Evolutionary conservation across 2,113 vertebrate species (phyloP), one percentile per base, ranked within the genome.

Genomic region (Agelaius phoeniceus): DNA sequence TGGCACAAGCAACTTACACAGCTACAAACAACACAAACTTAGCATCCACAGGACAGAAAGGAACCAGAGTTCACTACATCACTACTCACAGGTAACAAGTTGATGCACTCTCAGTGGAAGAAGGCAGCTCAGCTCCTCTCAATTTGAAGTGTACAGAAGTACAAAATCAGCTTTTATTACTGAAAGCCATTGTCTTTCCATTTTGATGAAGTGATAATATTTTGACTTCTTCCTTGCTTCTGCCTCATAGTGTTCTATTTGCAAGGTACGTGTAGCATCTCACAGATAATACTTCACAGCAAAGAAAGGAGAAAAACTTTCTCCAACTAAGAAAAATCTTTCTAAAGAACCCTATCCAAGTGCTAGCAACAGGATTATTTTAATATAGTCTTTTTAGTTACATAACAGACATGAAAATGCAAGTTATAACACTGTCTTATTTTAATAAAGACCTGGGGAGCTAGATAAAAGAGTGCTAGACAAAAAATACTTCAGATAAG

Each of bases 161-260:
- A 74, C 3, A 35, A 46, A 58, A 28, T 6, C 62, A 88, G 23
- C 20, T 88, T 75, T 79, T 89, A 55, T 49, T 75, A 87, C 51
- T 37, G 75, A 78, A 85, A 68, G 11, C 17, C 46, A 44, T 11
- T 67, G 28, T 49, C 33, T 67, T 81, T n/a, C 39, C 16, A 43
- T 58, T 72, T 65, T 88, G 41, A 83, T 51, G 13, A 63, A 91
- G 9, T 22, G 44, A 20, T 43, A 65, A 59, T 13, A 41, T 68
- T 90, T 76, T 86, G 55, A 90, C 31, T 83, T 26, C 46, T 35
- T 85, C 31, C 48, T 91, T 68, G 18, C 20, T 65, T 92, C 49
- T 57, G 66, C 49, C 31, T 73, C 49, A 37, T 2, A 44, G 22
- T 0, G 0, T 11, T 61, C 49, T 28, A 83, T n/a, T 76, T 79